Base-by-base conservation (phyloP, 2,113 vertebrate genomes). In the Orientallactaga bullata region DNA sequence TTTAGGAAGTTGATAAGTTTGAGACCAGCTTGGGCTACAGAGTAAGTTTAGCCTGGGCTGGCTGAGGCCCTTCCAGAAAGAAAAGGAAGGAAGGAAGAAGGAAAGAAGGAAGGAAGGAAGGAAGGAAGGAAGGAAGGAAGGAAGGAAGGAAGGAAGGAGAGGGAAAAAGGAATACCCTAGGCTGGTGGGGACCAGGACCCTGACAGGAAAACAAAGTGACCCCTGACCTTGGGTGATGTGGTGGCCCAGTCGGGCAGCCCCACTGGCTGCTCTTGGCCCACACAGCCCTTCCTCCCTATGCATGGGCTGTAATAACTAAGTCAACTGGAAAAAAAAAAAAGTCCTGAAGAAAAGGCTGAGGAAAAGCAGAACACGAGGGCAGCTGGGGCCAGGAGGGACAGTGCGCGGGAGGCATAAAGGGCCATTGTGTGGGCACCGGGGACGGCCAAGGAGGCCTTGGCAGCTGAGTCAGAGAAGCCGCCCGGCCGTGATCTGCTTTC, bases 371-470 rank as follows among this genome's bases (percentile, higher is more conserved):
- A 90, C 82, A 60, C 42, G 37, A 96, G 97, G 97, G 97, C 97
- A 96, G 98, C 98, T 96, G 94, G 97, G 98, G 97, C 96, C 97
- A 91, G 98, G 96, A 97, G 96, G 93, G 97, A 93, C 97, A 96
- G 93, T 90, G 77, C 97, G 61, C 93, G 97, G 81, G 82, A 69
- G 88, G 95, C 96, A 98, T 96, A 98, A 98, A 98, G 98, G 89
- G 4, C 91, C 98, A 97, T 98, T 98, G 98, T 98, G 97, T 89
- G 3, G 73, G 85, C 89, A 95, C 96, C 95, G 85, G 85, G 60
- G 42, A 47, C 93, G 7, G 94, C 94, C 89, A 47, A 87, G 30
- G 96, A 92, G 96, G 95, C 94, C 97, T 98, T 97, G 96, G 96
- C 97, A 97, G 96, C 96, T 91, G 30, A 93, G 95, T 61, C 96